phyloP scores from a whole-genome alignment of 2,113 vertebrate species.

The Eulemur macaco region DNA sequence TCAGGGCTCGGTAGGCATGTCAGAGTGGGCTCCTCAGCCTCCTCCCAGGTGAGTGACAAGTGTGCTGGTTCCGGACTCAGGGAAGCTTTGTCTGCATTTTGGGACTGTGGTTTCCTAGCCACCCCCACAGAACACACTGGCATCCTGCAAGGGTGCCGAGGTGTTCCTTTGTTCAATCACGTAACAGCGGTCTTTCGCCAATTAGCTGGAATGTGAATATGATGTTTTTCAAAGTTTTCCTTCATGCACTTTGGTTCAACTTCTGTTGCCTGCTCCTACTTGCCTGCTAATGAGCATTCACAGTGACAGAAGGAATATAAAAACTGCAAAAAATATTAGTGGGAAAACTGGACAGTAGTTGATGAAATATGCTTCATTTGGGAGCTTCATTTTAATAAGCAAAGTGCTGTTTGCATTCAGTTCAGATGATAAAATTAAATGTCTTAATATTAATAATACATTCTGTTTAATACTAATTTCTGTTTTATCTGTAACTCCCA shows the following conservation, averaged over 20 bases:
- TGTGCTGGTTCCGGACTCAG: rapidly evolving
- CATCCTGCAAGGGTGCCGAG: neutral
- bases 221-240: neutral
- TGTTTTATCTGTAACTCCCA: neutral
- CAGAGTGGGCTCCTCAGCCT: rapidly evolving
- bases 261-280: neutral
- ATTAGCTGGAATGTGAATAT: neutral
- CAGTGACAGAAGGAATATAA: neutral
- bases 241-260: neutral
- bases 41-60: neutral
- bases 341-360: neutral
- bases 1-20: rapidly evolving
- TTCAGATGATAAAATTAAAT: neutral
- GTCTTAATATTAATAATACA: too few species aligned
- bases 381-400: neutral
- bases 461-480: neutral
- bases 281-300: neutral
- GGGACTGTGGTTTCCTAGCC: neutral
- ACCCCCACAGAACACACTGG: neutral
- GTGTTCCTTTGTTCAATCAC: neutral
- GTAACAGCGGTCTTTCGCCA: neutral
- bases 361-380: neutral
- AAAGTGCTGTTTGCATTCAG: neutral
- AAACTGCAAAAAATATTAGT: neutral
- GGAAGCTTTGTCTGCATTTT: neutral